phyloP scores from a whole-genome alignment of 2,888 invertebrate species.

The Aphodius sticticus region DNA sequence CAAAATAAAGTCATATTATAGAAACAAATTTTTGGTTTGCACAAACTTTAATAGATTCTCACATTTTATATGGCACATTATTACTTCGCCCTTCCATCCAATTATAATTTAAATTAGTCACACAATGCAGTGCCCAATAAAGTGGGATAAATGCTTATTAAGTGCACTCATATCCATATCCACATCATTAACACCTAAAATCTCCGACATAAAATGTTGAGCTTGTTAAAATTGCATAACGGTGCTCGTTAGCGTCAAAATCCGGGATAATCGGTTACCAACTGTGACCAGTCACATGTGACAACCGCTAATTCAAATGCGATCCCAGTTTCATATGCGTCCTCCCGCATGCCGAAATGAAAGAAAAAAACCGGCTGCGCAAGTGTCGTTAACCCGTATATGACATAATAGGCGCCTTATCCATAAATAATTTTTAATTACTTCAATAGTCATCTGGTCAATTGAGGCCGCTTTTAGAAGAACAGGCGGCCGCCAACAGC shows the following conservation, averaged over 20 bases:
- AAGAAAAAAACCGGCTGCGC: background rate
- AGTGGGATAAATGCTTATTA: background rate
- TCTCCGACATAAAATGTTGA: background rate
- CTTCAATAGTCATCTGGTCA: background rate
- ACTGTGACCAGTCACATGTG: background rate
- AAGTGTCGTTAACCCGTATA: background rate
- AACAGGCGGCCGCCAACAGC: background rate
- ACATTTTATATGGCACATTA: too few species aligned
- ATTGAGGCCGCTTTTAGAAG: background rate
- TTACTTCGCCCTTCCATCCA: too few species aligned
- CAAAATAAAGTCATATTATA: too few species aligned
- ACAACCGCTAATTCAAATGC: background rate
- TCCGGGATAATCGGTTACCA: background rate
- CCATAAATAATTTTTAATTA: constrained; percentile 4
- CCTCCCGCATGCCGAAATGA: background rate
- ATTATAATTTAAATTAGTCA: too few species aligned
- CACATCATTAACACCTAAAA: background rate
- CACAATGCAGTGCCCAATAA: too few species aligned
- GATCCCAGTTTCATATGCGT: background rate
- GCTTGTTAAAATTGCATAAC: background rate
- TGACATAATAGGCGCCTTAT: background rate
- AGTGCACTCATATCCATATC: background rate
- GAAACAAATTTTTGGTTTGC: too few species aligned
- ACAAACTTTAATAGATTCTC: too few species aligned
- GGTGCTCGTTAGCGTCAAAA: background rate